Evolutionary conservation across 2,888 invertebrate genomes (phyloP), one percentile per base, ranked within the genome.

Genomic region (Branchipolynoe longqiensis): DNA sequence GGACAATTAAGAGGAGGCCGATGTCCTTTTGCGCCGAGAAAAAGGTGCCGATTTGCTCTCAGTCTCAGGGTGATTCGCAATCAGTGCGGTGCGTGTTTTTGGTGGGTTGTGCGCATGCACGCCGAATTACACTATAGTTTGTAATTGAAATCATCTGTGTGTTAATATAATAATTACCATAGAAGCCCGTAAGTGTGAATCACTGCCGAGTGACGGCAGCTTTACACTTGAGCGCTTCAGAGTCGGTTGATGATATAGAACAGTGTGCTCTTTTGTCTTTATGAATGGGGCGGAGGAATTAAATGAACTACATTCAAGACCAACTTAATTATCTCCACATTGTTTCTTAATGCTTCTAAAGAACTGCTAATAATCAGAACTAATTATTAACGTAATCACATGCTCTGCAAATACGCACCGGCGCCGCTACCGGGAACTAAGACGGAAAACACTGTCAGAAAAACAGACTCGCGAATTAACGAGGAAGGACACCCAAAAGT

Each of bases 101-200:
- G 3, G n/a, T n/a, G n/a, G n/a, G n/a, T n/a, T n/a, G 18, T 38
- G 69, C 38, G 38, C 36, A 33, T 36, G 69, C 38, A n/a, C n/a
- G 69, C 69, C 69, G 38, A 69, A n/a, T 69, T 69, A 36, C 69
- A 14, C 69, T 69, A 33, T 69, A 33, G 38, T 33, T 69, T 38
- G 36, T 69, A 69, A 69, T 69, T 69, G 69, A 69, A 69, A 69
- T 69, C 69, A 36, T 12, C n/a, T n/a, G n/a, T n/a, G n/a, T n/a
- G n/a, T n/a, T n/a, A n/a, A n/a, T n/a, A n/a, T n/a, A n/a, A n/a
- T n/a, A n/a, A n/a, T n/a, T n/a, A n/a, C n/a, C n/a, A n/a, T n/a
- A n/a, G n/a, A n/a, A n/a, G n/a, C n/a, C 69, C 12, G 33, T 36
- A 36, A 8, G 18, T 36, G 36, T 38, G 14, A 38, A 69, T 28